phyloP scores from a whole-genome alignment of 2,113 vertebrate species.

The Illadopsis cleaveri region DNA sequence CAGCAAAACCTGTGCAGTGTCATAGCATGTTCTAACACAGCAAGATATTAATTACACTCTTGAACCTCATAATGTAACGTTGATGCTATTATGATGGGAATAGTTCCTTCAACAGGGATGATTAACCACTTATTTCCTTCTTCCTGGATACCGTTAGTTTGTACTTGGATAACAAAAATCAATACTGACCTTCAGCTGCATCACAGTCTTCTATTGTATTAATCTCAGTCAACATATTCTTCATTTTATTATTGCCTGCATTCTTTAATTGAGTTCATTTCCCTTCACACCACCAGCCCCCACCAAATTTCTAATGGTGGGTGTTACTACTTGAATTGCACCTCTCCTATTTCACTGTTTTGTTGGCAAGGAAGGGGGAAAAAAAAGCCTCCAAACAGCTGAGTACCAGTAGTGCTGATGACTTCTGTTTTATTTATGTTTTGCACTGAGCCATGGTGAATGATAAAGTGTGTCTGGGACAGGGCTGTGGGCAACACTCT shows the following conservation, averaged over 20 bases:
- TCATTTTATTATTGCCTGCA: not conserved
- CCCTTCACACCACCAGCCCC: not conserved
- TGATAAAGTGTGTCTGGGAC: constrained; percentile 29
- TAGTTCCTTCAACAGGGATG: not conserved
- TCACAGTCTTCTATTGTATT: not conserved
- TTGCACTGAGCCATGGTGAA: not conserved
- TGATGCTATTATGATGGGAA: not conserved
- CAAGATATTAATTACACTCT: not conserved
- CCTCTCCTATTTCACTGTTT: not conserved
- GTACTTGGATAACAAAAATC: not conserved
- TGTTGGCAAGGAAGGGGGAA: not conserved
- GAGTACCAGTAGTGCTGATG: not conserved
- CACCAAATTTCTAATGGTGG: not conserved
- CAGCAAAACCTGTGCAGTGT: not conserved
- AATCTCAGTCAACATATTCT: not conserved
- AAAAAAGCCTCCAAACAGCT: not conserved
- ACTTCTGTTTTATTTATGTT: constrained; percentile 48
- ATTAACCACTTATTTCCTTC: not conserved
- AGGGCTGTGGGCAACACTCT: not conserved
- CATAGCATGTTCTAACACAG: not conserved
- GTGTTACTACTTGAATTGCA: not conserved
- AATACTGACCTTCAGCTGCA: not conserved
- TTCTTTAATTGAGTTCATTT: not conserved
- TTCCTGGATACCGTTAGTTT: not conserved
- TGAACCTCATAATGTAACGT: not conserved